phyloP scores from a whole-genome alignment of 2,797 vertebrate genomes.

The Crax fasciolata region DNA sequence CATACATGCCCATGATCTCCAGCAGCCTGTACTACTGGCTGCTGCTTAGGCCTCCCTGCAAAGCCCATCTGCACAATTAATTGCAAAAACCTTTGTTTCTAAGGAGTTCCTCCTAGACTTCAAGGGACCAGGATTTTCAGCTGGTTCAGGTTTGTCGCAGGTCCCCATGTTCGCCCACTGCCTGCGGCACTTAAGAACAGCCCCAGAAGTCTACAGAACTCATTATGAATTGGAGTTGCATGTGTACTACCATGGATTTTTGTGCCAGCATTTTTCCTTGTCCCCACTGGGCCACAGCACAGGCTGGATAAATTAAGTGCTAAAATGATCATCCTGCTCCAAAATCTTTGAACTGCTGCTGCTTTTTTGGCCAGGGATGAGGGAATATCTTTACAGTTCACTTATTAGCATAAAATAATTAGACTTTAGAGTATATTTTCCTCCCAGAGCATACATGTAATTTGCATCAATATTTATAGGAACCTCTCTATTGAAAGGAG shows the following conservation, averaged over 20 bases:
- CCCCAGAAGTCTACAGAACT: neutral
- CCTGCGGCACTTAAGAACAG: neutral
- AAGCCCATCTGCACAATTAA: neutral
- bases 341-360: conserved; percentile 18
- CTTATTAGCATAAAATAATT: conserved; percentile 72
- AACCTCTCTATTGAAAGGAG: conserved; percentile 22
- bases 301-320: conserved; percentile 13
- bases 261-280: neutral
- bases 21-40: neutral
- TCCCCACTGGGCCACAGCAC: neutral
- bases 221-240: neutral
- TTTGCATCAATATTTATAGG: conserved; percentile 28
- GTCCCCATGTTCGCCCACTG: neutral
- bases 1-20: neutral
- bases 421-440: conserved; percentile 32
- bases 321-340: neutral
- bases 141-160: neutral
- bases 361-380: neutral
- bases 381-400: neutral
- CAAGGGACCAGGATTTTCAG: neutral
- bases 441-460: neutral
- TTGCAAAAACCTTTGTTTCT: neutral
- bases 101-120: neutral
- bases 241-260: neutral
- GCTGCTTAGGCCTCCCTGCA: neutral